phyloP scores from a whole-genome alignment of 2,888 invertebrate genomes.

The Oasisia sp. region DNA sequence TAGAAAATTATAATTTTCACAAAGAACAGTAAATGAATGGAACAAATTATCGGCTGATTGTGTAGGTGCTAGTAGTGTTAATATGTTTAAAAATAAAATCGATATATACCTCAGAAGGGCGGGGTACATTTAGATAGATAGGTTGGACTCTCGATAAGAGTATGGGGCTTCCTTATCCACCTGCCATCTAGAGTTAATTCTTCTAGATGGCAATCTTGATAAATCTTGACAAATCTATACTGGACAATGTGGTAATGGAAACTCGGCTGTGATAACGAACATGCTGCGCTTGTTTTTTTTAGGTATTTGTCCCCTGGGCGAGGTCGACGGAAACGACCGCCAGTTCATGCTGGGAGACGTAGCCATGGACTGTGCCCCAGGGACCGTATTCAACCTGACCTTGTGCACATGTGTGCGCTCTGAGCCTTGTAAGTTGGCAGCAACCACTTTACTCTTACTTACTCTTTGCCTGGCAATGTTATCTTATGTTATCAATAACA shows the following conservation, averaged over 20 bases:
- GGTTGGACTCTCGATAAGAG: no score
- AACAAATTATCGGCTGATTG: no score
- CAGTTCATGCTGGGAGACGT: constrained; percentile 8
- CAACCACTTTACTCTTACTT: neutral
- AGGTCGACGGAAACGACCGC: neutral
- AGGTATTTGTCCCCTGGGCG: neutral
- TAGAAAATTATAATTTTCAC: no score
- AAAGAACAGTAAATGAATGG: no score
- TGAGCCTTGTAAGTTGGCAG: constrained; percentile 8
- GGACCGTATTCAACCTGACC: neutral
- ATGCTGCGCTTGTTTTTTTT: neutral
- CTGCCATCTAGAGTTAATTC: no score
- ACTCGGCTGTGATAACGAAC: neutral
- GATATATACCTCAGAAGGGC: no score
- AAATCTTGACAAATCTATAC: no score
- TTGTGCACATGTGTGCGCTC: neutral
- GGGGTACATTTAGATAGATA: no score
- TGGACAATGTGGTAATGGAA: neutral
- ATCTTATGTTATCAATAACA: neutral
- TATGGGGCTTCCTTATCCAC: no score
- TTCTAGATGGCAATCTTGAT: no score
- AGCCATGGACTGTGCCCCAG: constrained; percentile 20
- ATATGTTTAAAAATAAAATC: no score
- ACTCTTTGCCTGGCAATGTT: neutral
- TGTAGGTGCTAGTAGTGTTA: no score